Evolutionary conservation across 2,113 vertebrate genomes (phyloP), one percentile per base, ranked within the genome.

Genomic region (Pagrus major): DNA sequence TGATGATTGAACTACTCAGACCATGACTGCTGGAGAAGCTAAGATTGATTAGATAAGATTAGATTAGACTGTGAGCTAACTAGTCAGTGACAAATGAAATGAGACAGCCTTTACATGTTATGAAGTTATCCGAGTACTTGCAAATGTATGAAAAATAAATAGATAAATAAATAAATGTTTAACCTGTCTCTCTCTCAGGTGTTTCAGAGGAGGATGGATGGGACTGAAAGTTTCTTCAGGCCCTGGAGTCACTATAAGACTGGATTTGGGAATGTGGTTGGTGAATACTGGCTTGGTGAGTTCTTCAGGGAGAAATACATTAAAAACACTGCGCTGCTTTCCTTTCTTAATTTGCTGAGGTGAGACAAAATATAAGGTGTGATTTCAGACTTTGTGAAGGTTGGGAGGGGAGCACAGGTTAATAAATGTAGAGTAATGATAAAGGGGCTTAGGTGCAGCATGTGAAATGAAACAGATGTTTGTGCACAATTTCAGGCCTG

Each of bases 261-360:
- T 41, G 91, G 91, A 27, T 93, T 92, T 83, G 88, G 91, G 23
- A 77, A 90, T 9, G 56, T 81, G 33, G 71, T 68, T 42, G 78
- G 87, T 31, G 93, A 93, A 69, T 90, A 91, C 59, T 93, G 93
- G 89, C 86, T 93, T 2, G 88, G 88, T 93, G 39, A 87, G 85
- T 69, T 44, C 6, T 23, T 9, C 1, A 61, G n/a, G 7, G 10
- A 1, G 11, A 73, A 60, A 29, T 23, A 9, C 14, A n/a, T 1
- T 3, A 70, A 41, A 75, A 0, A 18, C 35, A 51, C 35, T 69
- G 64, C 42, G 29, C 21, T 58, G 27, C 55, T 47, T 37, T 47
- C 31, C n/a, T 29, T 63, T n/a, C 58, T 33, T 15, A 31, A 23
- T 58, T 33, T 56, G 23, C 23, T 21, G 25, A 55, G 20, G 20